Percentiles rank a stretch among this genome's conserved stretches.
These are phyloP conservation scores for Fregetta grallaria DNA, from an alignment of 2,113 vertebrate genomes.

Conservation along the genomic window DNA sequence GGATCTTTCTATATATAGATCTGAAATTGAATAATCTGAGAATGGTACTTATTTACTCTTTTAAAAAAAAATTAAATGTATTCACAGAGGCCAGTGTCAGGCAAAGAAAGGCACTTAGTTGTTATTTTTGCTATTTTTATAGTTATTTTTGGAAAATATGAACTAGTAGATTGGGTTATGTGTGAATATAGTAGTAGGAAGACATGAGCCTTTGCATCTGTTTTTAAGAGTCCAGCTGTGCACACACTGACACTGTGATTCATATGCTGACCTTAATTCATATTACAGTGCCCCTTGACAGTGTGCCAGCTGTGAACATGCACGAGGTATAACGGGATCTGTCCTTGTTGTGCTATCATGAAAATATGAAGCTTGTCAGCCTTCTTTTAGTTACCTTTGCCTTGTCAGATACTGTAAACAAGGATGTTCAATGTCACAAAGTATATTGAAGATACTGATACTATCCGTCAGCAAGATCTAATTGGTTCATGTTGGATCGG, in stretches of 20 bases:
- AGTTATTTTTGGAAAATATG: neutral
- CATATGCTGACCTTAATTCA: slow-evolving; percentile 39
- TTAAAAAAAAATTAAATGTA: neutral
- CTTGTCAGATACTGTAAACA: neutral
- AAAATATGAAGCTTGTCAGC: neutral
- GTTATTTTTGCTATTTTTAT: neutral
- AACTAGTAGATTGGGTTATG: neutral
- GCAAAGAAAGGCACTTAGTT: neutral
- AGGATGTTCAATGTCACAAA: neutral
- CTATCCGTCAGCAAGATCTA: neutral
- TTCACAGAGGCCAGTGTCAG: neutral
- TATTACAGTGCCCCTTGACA: slow-evolving; percentile 28
- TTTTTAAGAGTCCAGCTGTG: slow-evolving; percentile 10
- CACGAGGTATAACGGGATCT: neutral
- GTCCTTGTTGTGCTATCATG: neutral
- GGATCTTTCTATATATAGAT: neutral
- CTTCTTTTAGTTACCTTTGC: neutral
- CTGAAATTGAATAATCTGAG: neutral
- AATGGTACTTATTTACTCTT: neutral
- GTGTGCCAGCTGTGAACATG: slow-evolving; percentile 26
- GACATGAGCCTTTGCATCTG: neutral
- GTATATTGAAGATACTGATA: neutral
- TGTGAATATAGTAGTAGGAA: neutral
- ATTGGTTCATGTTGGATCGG: neutral
- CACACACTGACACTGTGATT: neutral